phyloP scores from a whole-genome alignment of 2,888 invertebrate species.

The Dorcus hopei region DNA sequence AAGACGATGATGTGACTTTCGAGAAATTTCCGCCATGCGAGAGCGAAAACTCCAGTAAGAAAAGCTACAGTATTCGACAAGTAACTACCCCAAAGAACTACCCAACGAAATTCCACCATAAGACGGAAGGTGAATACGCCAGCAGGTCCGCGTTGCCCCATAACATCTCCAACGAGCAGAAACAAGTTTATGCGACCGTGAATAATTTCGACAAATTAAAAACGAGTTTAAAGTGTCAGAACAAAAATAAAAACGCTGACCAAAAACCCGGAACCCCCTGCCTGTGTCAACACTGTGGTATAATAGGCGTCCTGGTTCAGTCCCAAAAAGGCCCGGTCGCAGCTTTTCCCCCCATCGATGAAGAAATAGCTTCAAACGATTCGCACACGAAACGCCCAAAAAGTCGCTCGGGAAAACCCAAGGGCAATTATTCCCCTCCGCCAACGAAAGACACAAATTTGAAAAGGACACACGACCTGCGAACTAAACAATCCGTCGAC shows the following conservation, averaged over 20 bases:
- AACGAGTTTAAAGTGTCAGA: slow-evolving; percentile 35
- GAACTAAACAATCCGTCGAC: slow-evolving; percentile 10
- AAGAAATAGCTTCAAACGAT: not conserved
- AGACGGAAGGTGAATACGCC: not conserved
- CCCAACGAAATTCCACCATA: not conserved
- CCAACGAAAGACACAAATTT: not conserved
- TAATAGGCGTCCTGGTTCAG: slow-evolving; percentile 42
- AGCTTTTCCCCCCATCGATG: slow-evolving; percentile 11
- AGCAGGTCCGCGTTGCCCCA: not conserved
- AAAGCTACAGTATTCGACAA: not conserved
- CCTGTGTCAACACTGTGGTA: slow-evolving; percentile 44
- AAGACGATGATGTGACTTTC: not conserved
- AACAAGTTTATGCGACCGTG: slow-evolving; percentile 37
- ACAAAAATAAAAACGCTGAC: slow-evolving; percentile 24
- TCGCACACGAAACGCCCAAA: not conserved
- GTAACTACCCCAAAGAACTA: not conserved
- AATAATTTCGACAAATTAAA: slow-evolving; percentile 35
- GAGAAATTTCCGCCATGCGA: not conserved
- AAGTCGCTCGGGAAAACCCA: not conserved
- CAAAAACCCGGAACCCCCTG: slow-evolving; percentile 38
- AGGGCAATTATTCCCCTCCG: not conserved
- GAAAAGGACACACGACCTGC: not conserved
- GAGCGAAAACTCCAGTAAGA: not conserved
- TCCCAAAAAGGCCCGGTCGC: slow-evolving; percentile 44
- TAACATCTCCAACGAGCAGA: slow-evolving; percentile 1